Base-by-base conservation (phyloP, 2,888 invertebrate genomes). In the Pogonocherus hispidulus region DNA sequence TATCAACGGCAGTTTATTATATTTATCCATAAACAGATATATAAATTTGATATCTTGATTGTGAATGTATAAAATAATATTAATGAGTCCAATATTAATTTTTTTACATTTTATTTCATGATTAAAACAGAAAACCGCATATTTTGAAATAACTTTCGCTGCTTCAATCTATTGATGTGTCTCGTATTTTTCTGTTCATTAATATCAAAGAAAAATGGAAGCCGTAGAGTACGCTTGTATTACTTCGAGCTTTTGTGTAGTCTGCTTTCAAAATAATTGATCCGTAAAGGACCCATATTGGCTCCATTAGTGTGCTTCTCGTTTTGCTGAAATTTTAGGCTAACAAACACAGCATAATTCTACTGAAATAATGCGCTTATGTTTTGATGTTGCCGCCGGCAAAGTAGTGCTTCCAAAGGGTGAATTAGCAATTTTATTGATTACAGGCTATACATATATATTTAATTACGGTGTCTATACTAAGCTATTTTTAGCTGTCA, bases 321-420 rank as follows among this genome's bases (percentile, higher is more conserved):
- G 59, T 59, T 47, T 47, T 47, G 59, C 22, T 59, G 59, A 59
- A 49, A 59, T 49, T 47, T 47, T 59, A 47, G 47, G 59, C 57
- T 46, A 57, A 57, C 57, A 57, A 57, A 57, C 57, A 46, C 11
- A 57, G 57, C 44, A 46, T 46, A 57, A 57, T 46, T 59, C 59
- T 59, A 59, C 47, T 32, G 59, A 59, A 59, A 59, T 59, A 59
- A 59, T 59, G 47, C 59, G 59, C 59, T 59, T 59, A 59, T 23
- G 47, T 47, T 59, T 20, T 46, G 59, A 47, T 59, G 59, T 32
- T 32, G n/a, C n/a, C n/a, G n/a, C 47, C 49, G 8, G 35, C 27
- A n/a, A n/a, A 47, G 59, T 32, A 32, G 47, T 19, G 27, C 32
- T 47, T 32, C 27, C 46, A 59, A 35, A 46, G 59, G 27, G 47